phyloP scores from a whole-genome alignment of 2,113 vertebrate species.

The Salminus brasiliensis region DNA sequence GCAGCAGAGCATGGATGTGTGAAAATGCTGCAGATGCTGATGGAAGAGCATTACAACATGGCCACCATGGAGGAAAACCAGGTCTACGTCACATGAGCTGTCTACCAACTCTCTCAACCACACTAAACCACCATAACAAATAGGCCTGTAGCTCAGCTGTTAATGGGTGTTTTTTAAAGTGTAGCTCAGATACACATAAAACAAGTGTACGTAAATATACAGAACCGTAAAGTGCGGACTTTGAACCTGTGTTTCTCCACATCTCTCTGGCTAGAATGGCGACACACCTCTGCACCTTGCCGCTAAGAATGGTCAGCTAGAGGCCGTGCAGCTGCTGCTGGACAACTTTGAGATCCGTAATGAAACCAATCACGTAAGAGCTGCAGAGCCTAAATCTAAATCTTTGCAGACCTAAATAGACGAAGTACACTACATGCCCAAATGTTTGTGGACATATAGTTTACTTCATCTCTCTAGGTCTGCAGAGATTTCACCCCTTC shows the following conservation, averaged over 20 bases:
- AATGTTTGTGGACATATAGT: too few relatives aligned
- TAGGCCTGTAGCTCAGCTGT: too few relatives aligned
- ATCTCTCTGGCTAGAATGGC: conserved; percentile 75
- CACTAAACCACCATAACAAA: too few relatives aligned
- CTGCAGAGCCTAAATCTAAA: conserved; percentile 55
- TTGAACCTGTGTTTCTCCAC: conserved; percentile 48
- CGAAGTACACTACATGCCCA: too few relatives aligned
- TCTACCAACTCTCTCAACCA: too few relatives aligned
- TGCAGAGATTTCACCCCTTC: too few relatives aligned
- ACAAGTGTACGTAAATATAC: not conserved
- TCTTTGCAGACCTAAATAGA: too few relatives aligned
- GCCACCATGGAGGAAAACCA: conserved; percentile 83
- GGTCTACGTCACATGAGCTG: conserved; percentile 60
- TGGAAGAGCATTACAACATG: conserved; percentile 75
- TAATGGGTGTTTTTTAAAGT: too few relatives aligned
- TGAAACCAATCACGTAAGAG: conserved; percentile 80
- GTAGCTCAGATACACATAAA: too few relatives aligned
- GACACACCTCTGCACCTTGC: conserved; percentile 88
- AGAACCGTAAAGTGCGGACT: not conserved
- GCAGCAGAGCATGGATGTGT: conserved; percentile 82
- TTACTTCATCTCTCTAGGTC: too few relatives aligned
- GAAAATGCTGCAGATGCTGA: conserved; percentile 80
- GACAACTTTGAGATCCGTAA: conserved; percentile 78
- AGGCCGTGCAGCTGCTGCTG: conserved; percentile 77
- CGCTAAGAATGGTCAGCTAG: conserved; percentile 80